These are phyloP conservation scores for Diachasma alloeum DNA, from an alignment of 1,140 invertebrate genomes.

Conservation along the genomic window DNA sequence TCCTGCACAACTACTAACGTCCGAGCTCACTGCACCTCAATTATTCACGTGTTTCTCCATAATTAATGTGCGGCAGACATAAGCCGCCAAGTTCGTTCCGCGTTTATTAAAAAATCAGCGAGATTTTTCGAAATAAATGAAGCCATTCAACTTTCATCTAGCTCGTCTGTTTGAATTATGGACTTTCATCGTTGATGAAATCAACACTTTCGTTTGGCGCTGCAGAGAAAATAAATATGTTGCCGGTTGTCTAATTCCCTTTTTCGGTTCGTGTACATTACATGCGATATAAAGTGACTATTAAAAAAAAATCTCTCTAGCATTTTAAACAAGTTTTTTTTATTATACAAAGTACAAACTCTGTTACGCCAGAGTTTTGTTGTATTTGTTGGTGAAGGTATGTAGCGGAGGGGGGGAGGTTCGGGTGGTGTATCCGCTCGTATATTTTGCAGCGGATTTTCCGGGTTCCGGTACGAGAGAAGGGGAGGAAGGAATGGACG, in stretches of 20 bases:
- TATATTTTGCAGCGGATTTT: constrained; percentile 25
- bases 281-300: background rate
- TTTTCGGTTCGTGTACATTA: too few species aligned
- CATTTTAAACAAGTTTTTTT: background rate
- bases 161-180: too few species aligned
- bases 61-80: background rate
- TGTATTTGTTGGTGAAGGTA: background rate
- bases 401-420: background rate
- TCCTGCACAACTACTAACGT: background rate
- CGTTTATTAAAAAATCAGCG: background rate
- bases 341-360: background rate
- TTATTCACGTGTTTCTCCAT: background rate
- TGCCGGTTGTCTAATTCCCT: too few species aligned
- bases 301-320: background rate
- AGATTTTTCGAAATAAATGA: background rate
- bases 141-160: background rate
- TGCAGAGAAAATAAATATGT: too few species aligned
- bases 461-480: background rate
- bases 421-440: constrained; percentile 13
- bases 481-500: background rate
- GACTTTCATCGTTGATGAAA: too few species aligned
- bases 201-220: too few species aligned
- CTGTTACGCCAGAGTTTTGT: constrained; percentile 5
- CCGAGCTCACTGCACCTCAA: background rate
- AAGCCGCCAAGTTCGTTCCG: background rate